phyloP scores from a whole-genome alignment of 2,888 invertebrate genomes.

The Phaedon cochleariae region DNA sequence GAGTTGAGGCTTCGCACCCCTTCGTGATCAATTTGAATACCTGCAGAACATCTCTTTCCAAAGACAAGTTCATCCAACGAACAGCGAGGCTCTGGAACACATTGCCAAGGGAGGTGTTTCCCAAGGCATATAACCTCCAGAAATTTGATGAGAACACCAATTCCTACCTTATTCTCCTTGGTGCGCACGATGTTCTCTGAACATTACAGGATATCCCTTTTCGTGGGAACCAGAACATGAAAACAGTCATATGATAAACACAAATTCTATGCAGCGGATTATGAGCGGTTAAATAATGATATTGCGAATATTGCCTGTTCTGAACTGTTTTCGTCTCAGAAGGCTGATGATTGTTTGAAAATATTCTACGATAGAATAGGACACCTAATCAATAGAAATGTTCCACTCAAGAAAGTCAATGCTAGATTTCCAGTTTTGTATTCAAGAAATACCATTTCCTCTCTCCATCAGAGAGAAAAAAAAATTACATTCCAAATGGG shows the following conservation, averaged over 20 bases:
- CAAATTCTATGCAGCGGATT: constrained; percentile 5
- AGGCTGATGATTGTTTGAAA: constrained; percentile 4
- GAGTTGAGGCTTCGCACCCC: too few species aligned
- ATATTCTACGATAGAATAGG: constrained; percentile 4
- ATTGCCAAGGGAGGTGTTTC: too few species aligned
- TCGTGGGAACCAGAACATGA: too few species aligned
- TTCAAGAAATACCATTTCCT: constrained; percentile 5
- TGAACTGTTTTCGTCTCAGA: neutral
- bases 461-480: constrained; percentile 1
- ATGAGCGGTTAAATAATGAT: neutral
- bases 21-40: too few species aligned
- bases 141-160: too few species aligned
- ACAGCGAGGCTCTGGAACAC: too few species aligned
- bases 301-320: neutral
- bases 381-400: neutral
- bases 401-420: neutral
- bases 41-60: too few species aligned
- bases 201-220: too few species aligned
- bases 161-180: too few species aligned
- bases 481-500: neutral
- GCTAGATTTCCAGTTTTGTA: constrained; percentile 1
- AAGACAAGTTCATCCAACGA: too few species aligned
- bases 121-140: too few species aligned
- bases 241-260: constrained; percentile 4
- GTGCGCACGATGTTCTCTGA: too few species aligned